These are phyloP conservation scores for Vulpes vulpes DNA, from an alignment of 2,113 vertebrate species.

Conservation along the genomic window DNA sequence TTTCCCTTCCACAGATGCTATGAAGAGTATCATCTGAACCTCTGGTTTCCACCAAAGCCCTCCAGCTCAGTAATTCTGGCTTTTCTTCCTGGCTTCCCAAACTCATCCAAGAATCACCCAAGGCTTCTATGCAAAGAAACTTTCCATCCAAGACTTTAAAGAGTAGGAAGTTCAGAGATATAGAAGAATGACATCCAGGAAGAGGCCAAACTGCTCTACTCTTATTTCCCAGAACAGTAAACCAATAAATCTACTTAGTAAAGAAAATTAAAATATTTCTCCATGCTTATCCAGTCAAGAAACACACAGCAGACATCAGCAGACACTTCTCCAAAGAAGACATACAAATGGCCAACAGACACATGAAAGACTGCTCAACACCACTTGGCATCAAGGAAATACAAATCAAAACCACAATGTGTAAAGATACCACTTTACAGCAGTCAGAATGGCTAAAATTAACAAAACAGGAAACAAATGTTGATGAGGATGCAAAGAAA, in stretches of 20 bases:
- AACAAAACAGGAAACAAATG: background rate
- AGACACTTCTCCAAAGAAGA: background rate
- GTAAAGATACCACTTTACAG: background rate
- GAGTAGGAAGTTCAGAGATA: background rate
- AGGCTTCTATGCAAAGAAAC: background rate
- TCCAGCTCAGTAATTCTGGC: background rate
- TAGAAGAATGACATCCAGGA: background rate
- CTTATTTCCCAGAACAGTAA: background rate
- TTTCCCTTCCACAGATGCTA: background rate
- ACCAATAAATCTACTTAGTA: background rate
- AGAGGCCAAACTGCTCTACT: background rate
- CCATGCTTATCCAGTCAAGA: background rate
- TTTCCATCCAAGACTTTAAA: slow-evolving; percentile 8
- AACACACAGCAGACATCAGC: background rate
- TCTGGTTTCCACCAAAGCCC: background rate
- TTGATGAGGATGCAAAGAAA: background rate
- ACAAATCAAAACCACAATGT: background rate
- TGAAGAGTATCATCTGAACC: background rate
- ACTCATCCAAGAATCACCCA: background rate
- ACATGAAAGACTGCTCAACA: background rate
- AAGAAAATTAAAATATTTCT: slow-evolving; percentile 15
- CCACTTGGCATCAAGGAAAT: background rate
- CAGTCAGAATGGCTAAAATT: background rate
- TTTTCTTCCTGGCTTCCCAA: background rate
- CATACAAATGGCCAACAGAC: background rate